These are phyloP conservation scores for Protodeltote pygarga DNA, from an alignment of 2,888 invertebrate species.

Conservation along the genomic window DNA sequence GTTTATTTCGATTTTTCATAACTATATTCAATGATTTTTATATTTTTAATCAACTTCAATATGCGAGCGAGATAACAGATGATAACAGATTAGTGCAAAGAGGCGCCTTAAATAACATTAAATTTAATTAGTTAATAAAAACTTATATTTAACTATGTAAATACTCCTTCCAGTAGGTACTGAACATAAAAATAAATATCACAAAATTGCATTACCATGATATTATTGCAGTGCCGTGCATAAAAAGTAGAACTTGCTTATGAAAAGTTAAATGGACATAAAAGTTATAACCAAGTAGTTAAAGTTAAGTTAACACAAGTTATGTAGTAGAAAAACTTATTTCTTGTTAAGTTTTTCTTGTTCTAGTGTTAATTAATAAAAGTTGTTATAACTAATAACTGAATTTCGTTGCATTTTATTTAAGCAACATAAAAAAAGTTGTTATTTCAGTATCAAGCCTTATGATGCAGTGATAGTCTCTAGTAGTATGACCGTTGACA, in stretches of 20 bases:
- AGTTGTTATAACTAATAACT: not conserved
- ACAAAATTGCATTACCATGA: constrained; percentile 26
- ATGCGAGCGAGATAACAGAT: too few relatives aligned
- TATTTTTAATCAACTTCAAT: too few relatives aligned
- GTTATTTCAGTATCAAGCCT: too few relatives aligned
- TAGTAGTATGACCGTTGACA: too few relatives aligned
- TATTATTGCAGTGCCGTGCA: constrained; percentile 28
- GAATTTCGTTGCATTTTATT: not conserved
- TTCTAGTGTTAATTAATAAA: constrained; percentile 18
- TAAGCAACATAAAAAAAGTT: too few relatives aligned
- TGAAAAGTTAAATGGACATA: constrained; percentile 22
- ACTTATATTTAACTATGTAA: too few relatives aligned
- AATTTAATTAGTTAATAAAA: too few relatives aligned
- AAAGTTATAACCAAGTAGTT: constrained; percentile 2
- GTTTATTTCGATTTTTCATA: too few relatives aligned
- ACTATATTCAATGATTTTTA: too few relatives aligned
- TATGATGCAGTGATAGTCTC: too few relatives aligned
- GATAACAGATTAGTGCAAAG: too few relatives aligned
- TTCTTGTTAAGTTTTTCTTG: constrained; percentile 14
- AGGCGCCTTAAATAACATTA: too few relatives aligned
- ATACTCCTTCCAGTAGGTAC: constrained; percentile 11
- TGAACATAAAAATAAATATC: constrained; percentile 24
- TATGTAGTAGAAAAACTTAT: constrained; percentile 2
- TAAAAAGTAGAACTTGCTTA: constrained; percentile 1
- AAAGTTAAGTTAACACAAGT: constrained; percentile 9